Evolutionary conservation across 1,140 invertebrate species (phyloP), one percentile per base, ranked within the genome.

Genomic region (Idris sp.): DNA sequence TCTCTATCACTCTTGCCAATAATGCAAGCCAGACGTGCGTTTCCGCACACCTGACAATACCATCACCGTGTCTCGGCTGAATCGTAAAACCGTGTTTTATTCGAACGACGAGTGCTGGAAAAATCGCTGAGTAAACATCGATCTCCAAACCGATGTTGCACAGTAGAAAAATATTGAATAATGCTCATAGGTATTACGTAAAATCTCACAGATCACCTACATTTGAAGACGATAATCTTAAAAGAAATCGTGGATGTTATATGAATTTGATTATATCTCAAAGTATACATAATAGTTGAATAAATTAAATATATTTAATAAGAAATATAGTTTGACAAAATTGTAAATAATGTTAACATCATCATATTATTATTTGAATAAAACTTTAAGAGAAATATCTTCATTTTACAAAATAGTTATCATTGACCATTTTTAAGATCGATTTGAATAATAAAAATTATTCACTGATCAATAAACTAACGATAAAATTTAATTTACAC

Each of bases 31-130:
- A 74, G 69, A 74, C 71, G 71, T 67, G 62, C 71, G 62, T 74
- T 67, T 74, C 71, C 54, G 62, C 36, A 74, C 71, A 74, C 72
- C 72, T 75, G 72, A 75, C 72, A 75, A 69, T 68, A 68, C 62
- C 64, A 68, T 68, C 64, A 62, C 72, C 38, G 58, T 56, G 72
- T 74, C 72, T 74, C 62, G 64, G 64, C 72, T 62, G 61, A 67
- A 68, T 74, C 62, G 71, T 74, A 74, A 74, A 74, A 74, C 40
- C 61, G 62, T 74, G 61, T 62, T 74, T 74, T 74, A 74, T 74
- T 67, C 48, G 46, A 74, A 74, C 54, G 40, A 56, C 61, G 61
- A 74, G 54, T 67, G 54, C 53, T 38, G 35, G 35, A 38, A 38
- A 38, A 38, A 38, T 74, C 72, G 72, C 56, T 74, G 72, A 67